Conservation (phyloP, 2,888 invertebrate species). For the Clunio marinus region DNA sequence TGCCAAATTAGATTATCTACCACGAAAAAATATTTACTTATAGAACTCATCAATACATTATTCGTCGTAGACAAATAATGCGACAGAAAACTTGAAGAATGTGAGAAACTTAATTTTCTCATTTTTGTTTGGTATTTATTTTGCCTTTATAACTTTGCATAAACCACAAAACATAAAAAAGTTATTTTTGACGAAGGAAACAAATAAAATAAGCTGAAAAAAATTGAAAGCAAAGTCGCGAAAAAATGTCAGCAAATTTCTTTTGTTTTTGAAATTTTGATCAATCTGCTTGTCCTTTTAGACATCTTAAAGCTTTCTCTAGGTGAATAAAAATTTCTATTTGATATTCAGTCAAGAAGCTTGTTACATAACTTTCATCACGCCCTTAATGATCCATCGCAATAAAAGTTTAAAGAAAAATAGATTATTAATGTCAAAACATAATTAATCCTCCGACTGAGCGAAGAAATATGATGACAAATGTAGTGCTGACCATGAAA, state of each 20-base stretch:
- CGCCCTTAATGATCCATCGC: not conserved
- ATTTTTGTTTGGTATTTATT: not conserved
- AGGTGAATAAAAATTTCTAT: too few relatives aligned
- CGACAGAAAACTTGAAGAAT: not conserved
- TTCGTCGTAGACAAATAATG: not conserved
- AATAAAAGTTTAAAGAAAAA: slow-evolving; percentile 10
- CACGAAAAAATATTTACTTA: not conserved
- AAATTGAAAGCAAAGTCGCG: too few relatives aligned
- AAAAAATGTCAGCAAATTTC: not conserved
- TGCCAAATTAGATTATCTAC: not conserved
- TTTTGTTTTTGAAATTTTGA: slow-evolving; percentile 35
- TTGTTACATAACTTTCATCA: too few relatives aligned
- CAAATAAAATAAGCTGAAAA: not conserved
- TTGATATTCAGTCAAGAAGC: too few relatives aligned
- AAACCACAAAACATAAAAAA: not conserved
- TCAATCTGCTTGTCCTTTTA: too few relatives aligned
- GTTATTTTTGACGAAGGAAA: not conserved
- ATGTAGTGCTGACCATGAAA: not conserved
- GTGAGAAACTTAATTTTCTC: slow-evolving; percentile 27
- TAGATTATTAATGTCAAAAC: slow-evolving; percentile 26
- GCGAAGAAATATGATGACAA: not conserved
- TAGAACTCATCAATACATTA: not conserved
- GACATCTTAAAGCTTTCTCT: not conserved
- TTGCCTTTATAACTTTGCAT: not conserved
- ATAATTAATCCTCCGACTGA: slow-evolving; percentile 22